Percentiles rank a stretch among this genome's conserved stretches.
These are phyloP conservation scores for Megamerina dolium DNA, from an alignment of 2,888 invertebrate genomes.

Conservation along the genomic window DNA sequence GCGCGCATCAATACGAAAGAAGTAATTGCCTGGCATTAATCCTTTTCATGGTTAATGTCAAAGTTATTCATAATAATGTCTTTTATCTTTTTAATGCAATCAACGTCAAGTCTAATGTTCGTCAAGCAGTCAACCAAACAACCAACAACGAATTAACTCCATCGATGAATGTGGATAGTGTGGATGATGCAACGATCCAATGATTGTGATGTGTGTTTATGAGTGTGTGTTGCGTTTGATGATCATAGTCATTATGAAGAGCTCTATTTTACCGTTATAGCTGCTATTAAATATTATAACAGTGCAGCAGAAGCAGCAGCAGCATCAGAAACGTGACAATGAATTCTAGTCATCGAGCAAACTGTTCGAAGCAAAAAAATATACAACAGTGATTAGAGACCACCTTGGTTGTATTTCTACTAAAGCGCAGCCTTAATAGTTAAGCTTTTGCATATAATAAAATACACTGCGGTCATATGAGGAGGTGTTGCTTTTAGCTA, in stretches of 20 bases:
- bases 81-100: conserved; percentile 20
- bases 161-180: background rate
- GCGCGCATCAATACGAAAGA: too few relatives aligned
- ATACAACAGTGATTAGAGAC: too few relatives aligned
- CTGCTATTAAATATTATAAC: conserved; percentile 9
- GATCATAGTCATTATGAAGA: conserved; percentile 2
- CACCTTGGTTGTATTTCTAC: conserved; percentile 15
- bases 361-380: too few relatives aligned
- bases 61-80: conserved; percentile 19
- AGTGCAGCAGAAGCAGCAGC: too few relatives aligned
- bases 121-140: conserved; percentile 19
- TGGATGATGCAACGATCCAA: too few relatives aligned
- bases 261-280: conserved; percentile 12
- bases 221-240: background rate
- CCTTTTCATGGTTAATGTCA: conserved; percentile 19
- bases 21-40: conserved; percentile 21
- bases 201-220: background rate
- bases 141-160: background rate
- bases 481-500: too few relatives aligned
- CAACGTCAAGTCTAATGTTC: conserved; percentile 23
- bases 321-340: background rate
- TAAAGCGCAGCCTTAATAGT: background rate
- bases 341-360: background rate
- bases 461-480: background rate
- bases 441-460: background rate